Percentiles rank a stretch among this genome's conserved stretches.
Conservation (phyloP, 2,113 vertebrate genomes). For the Sander lucioperca region DNA sequence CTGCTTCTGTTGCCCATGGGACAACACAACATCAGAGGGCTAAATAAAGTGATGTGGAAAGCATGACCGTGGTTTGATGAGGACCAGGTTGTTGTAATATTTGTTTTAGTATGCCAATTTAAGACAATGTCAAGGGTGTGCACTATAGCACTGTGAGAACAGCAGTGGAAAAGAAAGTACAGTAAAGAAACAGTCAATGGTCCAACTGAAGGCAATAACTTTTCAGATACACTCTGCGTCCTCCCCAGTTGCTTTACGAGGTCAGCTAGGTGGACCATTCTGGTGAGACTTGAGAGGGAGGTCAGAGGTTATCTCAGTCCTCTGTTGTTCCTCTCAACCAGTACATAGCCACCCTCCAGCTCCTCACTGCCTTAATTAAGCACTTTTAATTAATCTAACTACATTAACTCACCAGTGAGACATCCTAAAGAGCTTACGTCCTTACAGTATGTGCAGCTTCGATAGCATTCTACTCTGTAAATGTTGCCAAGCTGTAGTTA, state of each 20-base stretch:
- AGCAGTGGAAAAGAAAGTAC: constrained; percentile 18
- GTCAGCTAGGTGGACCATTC: constrained; percentile 36
- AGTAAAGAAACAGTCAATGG: constrained; percentile 10
- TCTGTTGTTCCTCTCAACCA: constrained; percentile 52
- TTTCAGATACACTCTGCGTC: constrained; percentile 46
- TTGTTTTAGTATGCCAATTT: constrained; percentile 7
- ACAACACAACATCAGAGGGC: constrained; percentile 33
- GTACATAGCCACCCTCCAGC: constrained; percentile 42
- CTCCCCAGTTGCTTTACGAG: constrained; percentile 31
- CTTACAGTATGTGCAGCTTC: constrained; percentile 30
- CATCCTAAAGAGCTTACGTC: constrained; percentile 57
- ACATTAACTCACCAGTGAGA: constrained; percentile 66
- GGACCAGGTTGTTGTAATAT: constrained; percentile 43
- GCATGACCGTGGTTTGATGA: constrained; percentile 28
- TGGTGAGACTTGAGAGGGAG: constrained; percentile 52
- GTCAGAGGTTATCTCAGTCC: constrained; percentile 72
- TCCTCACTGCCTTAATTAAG: constrained; percentile 76
- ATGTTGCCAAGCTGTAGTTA: constrained; percentile 14
- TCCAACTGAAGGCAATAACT: constrained; percentile 41
- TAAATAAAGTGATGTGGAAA: constrained; percentile 34
- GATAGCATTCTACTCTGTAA: constrained; percentile 28
- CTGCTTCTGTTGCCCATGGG: constrained; percentile 6
- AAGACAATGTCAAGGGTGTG: not conserved
- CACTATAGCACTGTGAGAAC: not conserved
- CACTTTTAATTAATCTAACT: constrained; percentile 77